Evolutionary conservation across 2,888 invertebrate genomes (phyloP).

Genomic region (Caradrina kadenii): DNA sequence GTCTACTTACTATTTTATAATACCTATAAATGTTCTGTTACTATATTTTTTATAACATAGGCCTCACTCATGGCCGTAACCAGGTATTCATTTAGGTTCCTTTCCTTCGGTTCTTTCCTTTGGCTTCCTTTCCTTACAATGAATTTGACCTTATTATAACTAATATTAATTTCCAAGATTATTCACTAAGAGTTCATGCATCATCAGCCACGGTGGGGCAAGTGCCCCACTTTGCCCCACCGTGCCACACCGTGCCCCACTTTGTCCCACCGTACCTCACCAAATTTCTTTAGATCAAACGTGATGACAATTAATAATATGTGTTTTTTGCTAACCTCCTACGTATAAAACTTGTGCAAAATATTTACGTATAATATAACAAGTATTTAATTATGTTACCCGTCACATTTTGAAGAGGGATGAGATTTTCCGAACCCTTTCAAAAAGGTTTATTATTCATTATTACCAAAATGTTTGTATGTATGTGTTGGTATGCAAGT

Average conservation of each 20-base stretch:
- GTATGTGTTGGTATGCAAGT: background rate
- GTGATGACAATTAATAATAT: background rate
- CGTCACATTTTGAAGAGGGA: slow-evolving; percentile 48
- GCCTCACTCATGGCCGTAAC: no score
- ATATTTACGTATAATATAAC: slow-evolving; percentile 4
- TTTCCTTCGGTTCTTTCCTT: no score
- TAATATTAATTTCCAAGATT: no score
- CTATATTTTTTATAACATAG: no score
- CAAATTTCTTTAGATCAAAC: background rate
- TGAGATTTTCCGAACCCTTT: slow-evolving; percentile 32
- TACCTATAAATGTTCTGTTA: no score
- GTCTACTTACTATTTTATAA: no score
- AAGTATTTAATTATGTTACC: slow-evolving; percentile 47
- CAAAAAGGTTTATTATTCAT: slow-evolving; percentile 40
- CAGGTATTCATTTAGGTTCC: no score
- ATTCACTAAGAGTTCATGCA: no score
- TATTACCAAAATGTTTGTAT: slow-evolving; percentile 25
- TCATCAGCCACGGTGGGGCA: no score
- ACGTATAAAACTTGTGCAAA: slow-evolving; percentile 6
- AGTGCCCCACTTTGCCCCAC: no score
- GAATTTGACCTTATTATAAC: no score
- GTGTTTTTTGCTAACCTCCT: background rate
- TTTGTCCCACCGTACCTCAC: background rate
- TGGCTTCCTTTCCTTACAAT: no score
- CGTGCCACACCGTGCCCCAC: background rate